Evolutionary conservation across 2,888 invertebrate genomes (phyloP), one percentile per base, ranked within the genome.

Genomic region (Gerris lacustris): DNA sequence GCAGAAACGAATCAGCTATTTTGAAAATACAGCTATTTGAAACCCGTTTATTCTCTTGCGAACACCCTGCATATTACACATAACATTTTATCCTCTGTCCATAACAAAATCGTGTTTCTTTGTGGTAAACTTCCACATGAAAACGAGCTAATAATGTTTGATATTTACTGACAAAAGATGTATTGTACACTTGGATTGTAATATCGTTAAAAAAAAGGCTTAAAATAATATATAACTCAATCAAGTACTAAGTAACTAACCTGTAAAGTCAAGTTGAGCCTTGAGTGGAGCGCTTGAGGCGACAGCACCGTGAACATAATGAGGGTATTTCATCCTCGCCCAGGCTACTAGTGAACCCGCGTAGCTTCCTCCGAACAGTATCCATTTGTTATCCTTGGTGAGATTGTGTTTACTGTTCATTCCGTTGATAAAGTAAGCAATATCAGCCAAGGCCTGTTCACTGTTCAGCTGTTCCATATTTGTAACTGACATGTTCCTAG

Each of bases 391-490:
- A 11, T 55, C 15, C 15, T 55, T 55, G 5, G 9, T 55, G 31
- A 92, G 80, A 63, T 86, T 83, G 76, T 86, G 86, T 74, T 85
- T 79, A 1, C 80, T 78, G 75, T 88, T 90, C 86, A 92, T 92
- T 44, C 83, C 83, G 68, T 81, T 80, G 44, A 94, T 90, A 78
- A 97, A 97, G 75, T 85, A 83, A 0, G 95, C 94, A 71, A 95
- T 82, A 81, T 97, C 97, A 0, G 91, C 93, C 74, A 92, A 80
- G 0, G 92, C 92, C 80, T 92, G 91, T 75, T 88, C 86, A 0
- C 91, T 91, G 45, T 85, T 91, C 66, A 97, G 81, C 78, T 88
- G 95, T 67, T 83, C 82, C 72, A 97, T 82, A 81, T 92, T 95
- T 73, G 90, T 87, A 0, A 87, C 85, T 70, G 89, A 88, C 74